A percentile compares a stretch with the other conserved stretches of the same genome.
These are phyloP conservation scores for Poeciliopsis infans DNA, from an alignment of 2,797 vertebrate species.

Conservation along the genomic window DNA sequence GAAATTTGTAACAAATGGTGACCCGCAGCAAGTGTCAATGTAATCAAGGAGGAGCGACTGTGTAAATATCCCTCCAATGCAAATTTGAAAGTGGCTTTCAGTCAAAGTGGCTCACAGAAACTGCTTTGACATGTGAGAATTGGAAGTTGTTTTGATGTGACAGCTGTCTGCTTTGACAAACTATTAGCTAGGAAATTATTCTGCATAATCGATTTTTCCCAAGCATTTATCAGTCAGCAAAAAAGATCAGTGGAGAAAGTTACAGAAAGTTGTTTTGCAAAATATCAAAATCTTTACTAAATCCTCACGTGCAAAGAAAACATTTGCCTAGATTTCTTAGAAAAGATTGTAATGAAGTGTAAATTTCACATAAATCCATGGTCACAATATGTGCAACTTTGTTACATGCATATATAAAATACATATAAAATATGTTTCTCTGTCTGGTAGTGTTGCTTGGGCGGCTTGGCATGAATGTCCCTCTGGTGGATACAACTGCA, in stretches of 20 bases:
- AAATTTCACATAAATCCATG: not conserved
- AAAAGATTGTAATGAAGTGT: not conserved
- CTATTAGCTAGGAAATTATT: not conserved
- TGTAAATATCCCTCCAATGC: not conserved
- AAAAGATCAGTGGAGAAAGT: not conserved
- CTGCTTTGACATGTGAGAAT: not conserved
- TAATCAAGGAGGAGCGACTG: not conserved
- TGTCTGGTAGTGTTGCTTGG: slow-evolving; percentile 21
- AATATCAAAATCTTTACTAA: not conserved
- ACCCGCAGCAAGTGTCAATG: not conserved
- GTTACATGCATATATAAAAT: slow-evolving; percentile 1
- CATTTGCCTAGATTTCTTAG: not conserved
- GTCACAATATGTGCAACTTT: slow-evolving; percentile 1
- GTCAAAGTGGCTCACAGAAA: not conserved
- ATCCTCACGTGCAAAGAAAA: not conserved
- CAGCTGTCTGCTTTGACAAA: not conserved
- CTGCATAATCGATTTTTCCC: not conserved
- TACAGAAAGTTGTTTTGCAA: not conserved
- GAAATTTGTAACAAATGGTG: not conserved
- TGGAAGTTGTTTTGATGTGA: not conserved
- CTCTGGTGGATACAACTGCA: slow-evolving; percentile 47
- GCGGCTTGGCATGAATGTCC: slow-evolving; percentile 45
- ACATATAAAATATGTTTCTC: slow-evolving; percentile 41
- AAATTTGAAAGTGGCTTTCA: not conserved
- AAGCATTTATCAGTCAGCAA: not conserved